A percentile compares a stretch with the other conserved stretches of the same genome.
Conservation (phyloP, 2,888 invertebrate genomes). For the Aplocera efformata region DNA sequence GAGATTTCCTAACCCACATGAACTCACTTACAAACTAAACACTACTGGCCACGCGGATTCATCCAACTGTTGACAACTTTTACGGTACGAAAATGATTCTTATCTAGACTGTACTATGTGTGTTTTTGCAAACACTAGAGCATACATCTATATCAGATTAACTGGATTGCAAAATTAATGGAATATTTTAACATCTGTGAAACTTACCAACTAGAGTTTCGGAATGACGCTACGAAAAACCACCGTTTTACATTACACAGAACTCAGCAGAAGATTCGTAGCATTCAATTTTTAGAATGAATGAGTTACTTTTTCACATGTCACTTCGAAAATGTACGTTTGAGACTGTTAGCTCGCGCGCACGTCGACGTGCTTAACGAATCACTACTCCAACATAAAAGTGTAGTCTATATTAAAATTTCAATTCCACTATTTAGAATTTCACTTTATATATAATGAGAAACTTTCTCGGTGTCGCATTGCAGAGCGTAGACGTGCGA, state of each 20-base stretch:
- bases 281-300: not conserved
- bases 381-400: conserved; percentile 6
- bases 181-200: too few species aligned
- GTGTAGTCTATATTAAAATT: not conserved
- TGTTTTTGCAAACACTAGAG: not conserved
- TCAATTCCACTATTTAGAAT: conserved; percentile 12
- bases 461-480: conserved; percentile 51
- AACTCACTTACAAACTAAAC: not conserved
- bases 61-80: conserved; percentile 15
- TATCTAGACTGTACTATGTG: not conserved
- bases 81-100: not conserved
- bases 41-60: conserved; percentile 10
- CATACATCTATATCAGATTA: too few species aligned
- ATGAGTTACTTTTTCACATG: conserved; percentile 1
- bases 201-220: too few species aligned
- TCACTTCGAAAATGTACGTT: conserved; percentile 5
- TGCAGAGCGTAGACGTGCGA: conserved; percentile 49
- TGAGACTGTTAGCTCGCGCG: conserved; percentile 12
- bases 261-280: too few species aligned
- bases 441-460: conserved; percentile 22
- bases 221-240: too few species aligned
- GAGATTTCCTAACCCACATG: too few species aligned
- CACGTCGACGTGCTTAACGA: conserved; percentile 19
- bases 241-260: too few species aligned
- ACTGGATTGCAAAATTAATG: too few species aligned